Evolutionary conservation across 2,797 vertebrate species (phyloP).

Genomic region (Eleutherodactylus coqui): DNA sequence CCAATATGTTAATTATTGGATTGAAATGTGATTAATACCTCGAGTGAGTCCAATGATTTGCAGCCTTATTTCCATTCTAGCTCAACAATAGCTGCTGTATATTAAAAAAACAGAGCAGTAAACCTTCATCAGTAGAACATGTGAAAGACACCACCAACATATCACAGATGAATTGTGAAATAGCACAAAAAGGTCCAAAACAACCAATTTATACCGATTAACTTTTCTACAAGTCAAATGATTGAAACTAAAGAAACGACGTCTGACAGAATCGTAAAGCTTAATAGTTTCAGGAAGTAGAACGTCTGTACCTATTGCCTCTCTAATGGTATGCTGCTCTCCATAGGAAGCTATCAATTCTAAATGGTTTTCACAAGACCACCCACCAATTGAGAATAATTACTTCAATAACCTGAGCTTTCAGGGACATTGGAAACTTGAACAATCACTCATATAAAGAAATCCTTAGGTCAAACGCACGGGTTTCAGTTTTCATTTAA

Average conservation of each 20-base stretch:
- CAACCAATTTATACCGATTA: constrained; percentile 27
- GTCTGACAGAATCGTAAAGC: constrained; percentile 62
- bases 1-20: constrained; percentile 51
- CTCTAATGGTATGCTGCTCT: constrained; percentile 67
- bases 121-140: constrained; percentile 25
- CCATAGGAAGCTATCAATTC: constrained; percentile 72
- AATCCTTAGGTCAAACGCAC: constrained; percentile 66
- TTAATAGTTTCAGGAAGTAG: constrained; percentile 67
- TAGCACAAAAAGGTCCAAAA: constrained; percentile 9
- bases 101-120: constrained; percentile 10
- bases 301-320: constrained; percentile 53
- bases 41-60: constrained; percentile 33
- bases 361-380: constrained; percentile 73
- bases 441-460: constrained; percentile 65
- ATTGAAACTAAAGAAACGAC: constrained; percentile 30
- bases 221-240: not conserved
- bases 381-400: constrained; percentile 78
- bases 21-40: constrained; percentile 53
- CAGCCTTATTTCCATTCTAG: constrained; percentile 20
- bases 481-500: constrained; percentile 66
- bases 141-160: constrained; percentile 9
- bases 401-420: constrained; percentile 72
- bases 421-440: constrained; percentile 64
- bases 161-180: constrained; percentile 24
- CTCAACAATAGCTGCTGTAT: constrained; percentile 28